Percentiles rank a stretch among this genome's conserved stretches.
phyloP scores from a whole-genome alignment of 2,797 vertebrate species.

The Cuculus canorus region DNA sequence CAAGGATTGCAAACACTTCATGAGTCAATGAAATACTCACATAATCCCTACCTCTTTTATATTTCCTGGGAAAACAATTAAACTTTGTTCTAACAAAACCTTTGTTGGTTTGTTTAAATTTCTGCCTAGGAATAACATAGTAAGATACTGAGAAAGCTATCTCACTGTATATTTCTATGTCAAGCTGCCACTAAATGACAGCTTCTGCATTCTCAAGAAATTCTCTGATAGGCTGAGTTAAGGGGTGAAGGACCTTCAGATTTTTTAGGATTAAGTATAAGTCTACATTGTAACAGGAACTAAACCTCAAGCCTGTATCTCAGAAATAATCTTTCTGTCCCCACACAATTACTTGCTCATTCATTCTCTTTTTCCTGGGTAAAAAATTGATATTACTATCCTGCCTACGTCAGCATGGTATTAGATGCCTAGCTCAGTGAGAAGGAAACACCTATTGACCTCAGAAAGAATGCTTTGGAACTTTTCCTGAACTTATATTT shows the following conservation, averaged over 20 bases:
- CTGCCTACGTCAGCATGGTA: background rate
- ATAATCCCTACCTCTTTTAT: background rate
- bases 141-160: background rate
- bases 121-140: background rate
- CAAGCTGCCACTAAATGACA: background rate
- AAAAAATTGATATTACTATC: background rate
- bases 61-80: background rate
- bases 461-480: constrained; percentile 3
- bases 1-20: background rate
- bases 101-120: background rate
- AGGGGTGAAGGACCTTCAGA: background rate
- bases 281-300: background rate
- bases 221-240: background rate
- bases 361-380: background rate
- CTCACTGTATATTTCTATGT: background rate
- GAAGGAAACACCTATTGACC: background rate
- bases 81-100: background rate
- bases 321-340: background rate
- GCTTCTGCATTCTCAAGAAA: background rate
- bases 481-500: background rate
- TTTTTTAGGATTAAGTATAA: background rate
- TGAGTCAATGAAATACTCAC: background rate
- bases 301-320: background rate
- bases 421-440: background rate
- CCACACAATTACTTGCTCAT: background rate